A percentile compares a stretch with the other conserved stretches of the same genome.
Evolutionary conservation across 2,797 vertebrate species (phyloP).

Genomic region (Manis pentadactyla): DNA sequence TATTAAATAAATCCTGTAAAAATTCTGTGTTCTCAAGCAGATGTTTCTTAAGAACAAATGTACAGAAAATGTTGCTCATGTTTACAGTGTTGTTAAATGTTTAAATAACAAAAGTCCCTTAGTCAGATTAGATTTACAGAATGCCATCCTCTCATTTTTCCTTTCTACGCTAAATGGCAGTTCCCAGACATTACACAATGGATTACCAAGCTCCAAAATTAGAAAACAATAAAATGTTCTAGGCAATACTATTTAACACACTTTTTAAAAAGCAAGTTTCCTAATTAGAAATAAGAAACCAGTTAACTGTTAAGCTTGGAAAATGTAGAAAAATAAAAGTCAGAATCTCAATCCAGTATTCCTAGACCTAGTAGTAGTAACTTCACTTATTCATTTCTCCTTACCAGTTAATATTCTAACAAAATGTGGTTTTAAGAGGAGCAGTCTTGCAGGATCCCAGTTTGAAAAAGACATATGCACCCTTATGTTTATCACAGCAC

Average conservation of each 20-base stretch:
- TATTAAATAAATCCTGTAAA: conserved; percentile 90
- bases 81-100: conserved; percentile 18
- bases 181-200: background rate
- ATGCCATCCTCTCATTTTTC: conserved; percentile 10
- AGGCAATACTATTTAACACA: background rate
- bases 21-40: conserved; percentile 79
- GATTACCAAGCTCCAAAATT: background rate
- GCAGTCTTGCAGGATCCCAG: background rate
- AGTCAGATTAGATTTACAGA: background rate
- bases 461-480: too few species aligned
- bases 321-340: conserved; percentile 22
- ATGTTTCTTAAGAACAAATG: conserved; percentile 22
- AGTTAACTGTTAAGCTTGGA: conserved; percentile 51
- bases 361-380: background rate
- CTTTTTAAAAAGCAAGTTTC: conserved; percentile 20
- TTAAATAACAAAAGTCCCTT: background rate
- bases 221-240: background rate
- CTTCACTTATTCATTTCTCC: background rate
- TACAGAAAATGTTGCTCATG: background rate
- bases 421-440: conserved; percentile 21
- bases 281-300: conserved; percentile 12
- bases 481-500: too few species aligned
- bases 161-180: background rate
- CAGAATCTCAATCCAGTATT: background rate
- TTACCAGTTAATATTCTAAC: background rate